phyloP scores from a whole-genome alignment of 1,140 invertebrate genomes.

The Trinorchestia longiramus region DNA sequence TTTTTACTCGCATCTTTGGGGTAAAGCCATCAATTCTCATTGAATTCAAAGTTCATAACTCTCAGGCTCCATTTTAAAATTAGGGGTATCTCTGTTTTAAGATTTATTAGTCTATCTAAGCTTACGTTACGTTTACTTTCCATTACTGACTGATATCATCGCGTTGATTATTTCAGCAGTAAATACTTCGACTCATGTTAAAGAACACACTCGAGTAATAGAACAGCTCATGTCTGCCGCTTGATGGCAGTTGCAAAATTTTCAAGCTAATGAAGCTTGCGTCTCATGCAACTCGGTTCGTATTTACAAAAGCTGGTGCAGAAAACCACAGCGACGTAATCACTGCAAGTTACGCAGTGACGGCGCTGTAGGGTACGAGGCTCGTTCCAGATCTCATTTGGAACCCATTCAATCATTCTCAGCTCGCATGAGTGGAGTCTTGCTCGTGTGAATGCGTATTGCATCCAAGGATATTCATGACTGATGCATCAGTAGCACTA shows the following conservation, averaged over 20 bases:
- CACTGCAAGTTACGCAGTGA: neutral
- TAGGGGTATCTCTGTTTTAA: neutral
- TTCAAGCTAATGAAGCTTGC: neutral
- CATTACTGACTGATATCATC: neutral
- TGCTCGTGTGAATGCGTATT: neutral
- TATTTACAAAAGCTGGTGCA: neutral
- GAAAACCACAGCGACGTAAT: neutral
- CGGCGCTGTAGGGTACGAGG: neutral
- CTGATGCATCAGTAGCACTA: neutral
- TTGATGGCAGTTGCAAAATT: neutral
- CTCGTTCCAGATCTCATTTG: neutral
- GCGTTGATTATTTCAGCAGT: neutral
- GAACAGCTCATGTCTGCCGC: neutral
- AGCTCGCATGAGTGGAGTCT: neutral
- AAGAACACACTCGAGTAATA: neutral
- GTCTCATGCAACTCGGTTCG: neutral
- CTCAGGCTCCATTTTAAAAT: no score
- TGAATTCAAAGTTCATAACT: neutral
- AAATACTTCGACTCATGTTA: no score
- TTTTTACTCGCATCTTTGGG: neutral
- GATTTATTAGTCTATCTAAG: neutral
- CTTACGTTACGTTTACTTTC: neutral
- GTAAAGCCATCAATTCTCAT: neutral
- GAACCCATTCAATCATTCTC: neutral
- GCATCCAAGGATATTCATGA: neutral